Evolutionary conservation across 2,888 invertebrate genomes (phyloP).

Genomic region (Octodonta nipae): DNA sequence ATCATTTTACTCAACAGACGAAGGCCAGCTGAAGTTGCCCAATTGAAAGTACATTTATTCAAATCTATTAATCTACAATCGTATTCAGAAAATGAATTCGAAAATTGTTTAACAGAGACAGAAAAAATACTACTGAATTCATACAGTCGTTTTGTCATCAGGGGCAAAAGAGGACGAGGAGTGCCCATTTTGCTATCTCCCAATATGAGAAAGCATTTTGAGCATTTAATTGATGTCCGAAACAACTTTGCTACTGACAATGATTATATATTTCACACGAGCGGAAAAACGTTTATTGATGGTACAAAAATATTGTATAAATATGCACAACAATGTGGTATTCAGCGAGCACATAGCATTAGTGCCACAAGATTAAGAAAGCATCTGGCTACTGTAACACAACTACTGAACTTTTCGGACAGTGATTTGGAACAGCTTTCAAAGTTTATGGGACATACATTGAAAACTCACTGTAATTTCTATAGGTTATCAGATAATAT

Average conservation of each 20-base stretch:
- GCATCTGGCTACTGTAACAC: constrained; percentile 13
- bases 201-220: constrained; percentile 12
- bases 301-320: constrained; percentile 14
- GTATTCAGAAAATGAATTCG: constrained; percentile 8
- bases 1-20: constrained; percentile 14
- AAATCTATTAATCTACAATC: constrained; percentile 8
- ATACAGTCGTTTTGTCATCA: constrained; percentile 11
- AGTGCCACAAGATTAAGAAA: constrained; percentile 12
- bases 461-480: constrained; percentile 10
- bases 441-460: constrained; percentile 14
- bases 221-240: constrained; percentile 9
- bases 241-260: constrained; percentile 9
- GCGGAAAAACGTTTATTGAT: constrained; percentile 10
- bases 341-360: constrained; percentile 6
- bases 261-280: constrained; percentile 10
- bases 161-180: constrained; percentile 13
- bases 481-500: constrained; percentile 11
- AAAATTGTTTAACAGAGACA: constrained; percentile 12
- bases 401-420: constrained; percentile 10
- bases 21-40: constrained; percentile 14
- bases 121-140: constrained; percentile 12
- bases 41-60: constrained; percentile 9
- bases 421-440: constrained; percentile 12
- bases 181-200: constrained; percentile 13
- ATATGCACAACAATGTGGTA: constrained; percentile 11